A percentile compares a stretch with the other conserved stretches of the same genome.
These are phyloP conservation scores for Lucifuga dentata DNA, from an alignment of 2,113 vertebrate genomes.

Conservation along the genomic window DNA sequence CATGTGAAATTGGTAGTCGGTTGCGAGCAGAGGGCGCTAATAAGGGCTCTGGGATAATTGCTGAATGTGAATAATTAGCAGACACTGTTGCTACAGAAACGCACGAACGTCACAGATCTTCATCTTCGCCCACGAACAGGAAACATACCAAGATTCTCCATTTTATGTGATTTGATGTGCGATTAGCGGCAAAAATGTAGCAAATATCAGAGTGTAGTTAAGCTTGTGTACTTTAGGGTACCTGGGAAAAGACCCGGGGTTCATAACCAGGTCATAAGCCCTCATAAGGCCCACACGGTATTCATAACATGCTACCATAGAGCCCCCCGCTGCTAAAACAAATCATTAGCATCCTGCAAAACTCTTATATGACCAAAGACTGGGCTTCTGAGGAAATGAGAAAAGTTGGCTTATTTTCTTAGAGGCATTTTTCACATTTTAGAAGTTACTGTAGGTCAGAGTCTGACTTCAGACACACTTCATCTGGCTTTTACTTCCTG, in stretches of 20 bases:
- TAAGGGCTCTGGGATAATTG: background rate
- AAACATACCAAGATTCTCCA: too few species aligned
- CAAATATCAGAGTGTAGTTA: conserved; percentile 1
- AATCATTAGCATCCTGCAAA: conserved; percentile 76
- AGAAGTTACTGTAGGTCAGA: conserved; percentile 28
- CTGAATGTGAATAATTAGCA: too few species aligned
- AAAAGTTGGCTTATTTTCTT: conserved; percentile 56
- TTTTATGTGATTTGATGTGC: too few species aligned
- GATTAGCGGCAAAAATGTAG: too few species aligned
- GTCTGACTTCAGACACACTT: background rate
- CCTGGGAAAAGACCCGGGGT: conserved; percentile 57
- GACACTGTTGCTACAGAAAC: too few species aligned
- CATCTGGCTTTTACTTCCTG: background rate
- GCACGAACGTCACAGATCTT: too few species aligned
- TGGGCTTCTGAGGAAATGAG: conserved; percentile 73
- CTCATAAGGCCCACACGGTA: conserved; percentile 64
- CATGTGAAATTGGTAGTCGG: conserved; percentile 17
- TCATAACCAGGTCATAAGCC: conserved; percentile 65
- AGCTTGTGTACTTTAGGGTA: conserved; percentile 54
- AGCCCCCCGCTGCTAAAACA: conserved; percentile 67
- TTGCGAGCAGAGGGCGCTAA: conserved; percentile 25
- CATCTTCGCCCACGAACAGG: too few species aligned
- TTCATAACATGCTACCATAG: conserved; percentile 64
- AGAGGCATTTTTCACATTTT: conserved; percentile 71
- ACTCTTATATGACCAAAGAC: conserved; percentile 63